A percentile compares a stretch with the other conserved stretches of the same genome.
phyloP scores from a whole-genome alignment of 2,113 vertebrate species.

The Hymenochirus boettgeri region DNA sequence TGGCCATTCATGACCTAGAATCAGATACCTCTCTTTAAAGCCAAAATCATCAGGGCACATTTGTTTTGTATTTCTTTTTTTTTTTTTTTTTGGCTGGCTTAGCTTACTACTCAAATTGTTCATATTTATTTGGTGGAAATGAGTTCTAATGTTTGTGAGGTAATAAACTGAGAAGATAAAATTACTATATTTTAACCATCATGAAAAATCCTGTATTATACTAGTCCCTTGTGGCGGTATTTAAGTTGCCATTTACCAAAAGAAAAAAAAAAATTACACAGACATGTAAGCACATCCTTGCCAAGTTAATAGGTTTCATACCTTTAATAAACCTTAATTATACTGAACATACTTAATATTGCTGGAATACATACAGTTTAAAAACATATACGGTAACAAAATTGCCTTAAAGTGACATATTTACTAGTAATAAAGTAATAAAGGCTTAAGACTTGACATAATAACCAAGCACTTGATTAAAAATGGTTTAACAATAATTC shows the following conservation, averaged over 20 bases:
- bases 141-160: slow-evolving; percentile 71
- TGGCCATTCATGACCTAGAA: slow-evolving; percentile 44
- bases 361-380: too few species aligned
- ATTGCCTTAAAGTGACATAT: background rate
- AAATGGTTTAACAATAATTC: too few species aligned
- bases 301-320: background rate
- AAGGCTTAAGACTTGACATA: too few species aligned
- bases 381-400: too few species aligned
- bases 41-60: slow-evolving; percentile 61
- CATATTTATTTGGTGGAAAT: slow-evolving; percentile 68
- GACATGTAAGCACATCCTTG: slow-evolving; percentile 3
- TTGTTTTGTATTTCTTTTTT: slow-evolving; percentile 66
- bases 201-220: slow-evolving; percentile 65
- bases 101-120: slow-evolving; percentile 58
- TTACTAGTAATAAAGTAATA: background rate
- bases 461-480: too few species aligned
- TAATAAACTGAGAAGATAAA: slow-evolving; percentile 73
- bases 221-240: slow-evolving; percentile 48
- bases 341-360: too few species aligned
- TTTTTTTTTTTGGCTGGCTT: slow-evolving; percentile 68
- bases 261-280: slow-evolving; percentile 1
- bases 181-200: slow-evolving; percentile 65
- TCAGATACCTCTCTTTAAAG: slow-evolving; percentile 56
- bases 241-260: fast-evolving
- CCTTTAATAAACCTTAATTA: too few species aligned